Percentiles rank a stretch among this genome's conserved stretches.
Conservation (phyloP, 2,113 vertebrate genomes). For the Spea bombifrons region DNA sequence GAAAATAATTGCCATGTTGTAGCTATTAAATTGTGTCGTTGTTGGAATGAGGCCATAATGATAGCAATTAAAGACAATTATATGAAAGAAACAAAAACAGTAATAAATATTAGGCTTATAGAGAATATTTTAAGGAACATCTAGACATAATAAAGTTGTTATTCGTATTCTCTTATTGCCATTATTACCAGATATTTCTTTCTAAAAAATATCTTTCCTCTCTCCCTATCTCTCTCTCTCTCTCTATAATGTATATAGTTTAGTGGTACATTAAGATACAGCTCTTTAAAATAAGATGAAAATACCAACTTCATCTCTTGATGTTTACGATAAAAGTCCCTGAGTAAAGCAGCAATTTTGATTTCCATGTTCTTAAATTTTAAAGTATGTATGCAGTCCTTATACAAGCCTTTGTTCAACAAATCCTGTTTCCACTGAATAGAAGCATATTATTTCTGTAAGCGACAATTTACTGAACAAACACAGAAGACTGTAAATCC, state of each 20-base stretch:
- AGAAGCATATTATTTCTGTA: neutral
- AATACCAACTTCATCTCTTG: no score
- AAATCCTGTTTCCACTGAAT: neutral
- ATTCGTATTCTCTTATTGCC: no score
- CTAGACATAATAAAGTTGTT: neutral
- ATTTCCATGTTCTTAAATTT: neutral
- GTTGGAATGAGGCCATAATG: neutral
- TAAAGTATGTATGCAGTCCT: neutral
- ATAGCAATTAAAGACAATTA: neutral
- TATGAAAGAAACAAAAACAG: neutral
- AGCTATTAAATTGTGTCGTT: neutral
- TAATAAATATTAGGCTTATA: neutral
- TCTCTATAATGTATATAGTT: no score
- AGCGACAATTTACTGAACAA: neutral
- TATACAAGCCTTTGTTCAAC: neutral
- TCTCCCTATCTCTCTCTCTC: no score
- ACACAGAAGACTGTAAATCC: neutral
- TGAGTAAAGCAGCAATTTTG: no score
- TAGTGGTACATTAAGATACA: no score
- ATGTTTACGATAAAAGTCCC: no score
- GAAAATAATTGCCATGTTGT: neutral
- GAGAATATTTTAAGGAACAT: neutral
- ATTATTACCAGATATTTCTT: no score
- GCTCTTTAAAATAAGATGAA: no score
- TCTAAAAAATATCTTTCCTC: no score